phyloP scores from a whole-genome alignment of 2,888 invertebrate genomes.

The Busseola fusca region DNA sequence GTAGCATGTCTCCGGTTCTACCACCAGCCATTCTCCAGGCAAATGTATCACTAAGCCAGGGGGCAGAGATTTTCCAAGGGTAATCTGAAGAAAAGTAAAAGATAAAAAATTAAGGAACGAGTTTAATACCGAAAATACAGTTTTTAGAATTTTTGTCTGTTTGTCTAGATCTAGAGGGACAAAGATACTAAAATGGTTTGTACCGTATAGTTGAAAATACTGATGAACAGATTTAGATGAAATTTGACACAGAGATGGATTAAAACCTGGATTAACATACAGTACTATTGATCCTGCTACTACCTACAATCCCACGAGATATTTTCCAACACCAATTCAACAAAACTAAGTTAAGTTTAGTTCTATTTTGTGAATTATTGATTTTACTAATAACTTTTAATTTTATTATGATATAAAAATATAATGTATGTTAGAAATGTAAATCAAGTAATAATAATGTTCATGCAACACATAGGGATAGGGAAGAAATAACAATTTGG shows the following conservation, averaged over 20 bases:
- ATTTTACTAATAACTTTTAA: background rate
- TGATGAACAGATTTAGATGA: background rate
- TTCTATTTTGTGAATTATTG: background rate
- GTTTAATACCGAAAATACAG: background rate
- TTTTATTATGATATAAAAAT: background rate
- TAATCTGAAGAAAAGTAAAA: conserved; percentile 70
- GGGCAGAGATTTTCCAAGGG: conserved; percentile 81
- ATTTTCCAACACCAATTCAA: background rate
- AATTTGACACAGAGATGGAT: background rate
- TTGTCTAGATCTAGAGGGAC: background rate
- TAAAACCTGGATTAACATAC: background rate
- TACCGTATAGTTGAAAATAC: background rate
- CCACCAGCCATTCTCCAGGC: conserved; percentile 86
- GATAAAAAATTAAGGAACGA: background rate
- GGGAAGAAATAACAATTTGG: background rate
- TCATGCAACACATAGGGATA: background rate
- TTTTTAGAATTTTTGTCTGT: background rate
- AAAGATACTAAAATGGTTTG: background rate
- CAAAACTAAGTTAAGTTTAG: background rate
- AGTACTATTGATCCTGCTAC: background rate
- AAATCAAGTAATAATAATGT: background rate
- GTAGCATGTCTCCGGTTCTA: conserved; percentile 88
- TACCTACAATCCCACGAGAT: background rate
- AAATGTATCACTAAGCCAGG: conserved; percentile 89
- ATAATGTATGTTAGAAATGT: background rate